These are phyloP conservation scores for Habropoda laboriosa DNA, from an alignment of 1,140 invertebrate species.

Conservation along the genomic window DNA sequence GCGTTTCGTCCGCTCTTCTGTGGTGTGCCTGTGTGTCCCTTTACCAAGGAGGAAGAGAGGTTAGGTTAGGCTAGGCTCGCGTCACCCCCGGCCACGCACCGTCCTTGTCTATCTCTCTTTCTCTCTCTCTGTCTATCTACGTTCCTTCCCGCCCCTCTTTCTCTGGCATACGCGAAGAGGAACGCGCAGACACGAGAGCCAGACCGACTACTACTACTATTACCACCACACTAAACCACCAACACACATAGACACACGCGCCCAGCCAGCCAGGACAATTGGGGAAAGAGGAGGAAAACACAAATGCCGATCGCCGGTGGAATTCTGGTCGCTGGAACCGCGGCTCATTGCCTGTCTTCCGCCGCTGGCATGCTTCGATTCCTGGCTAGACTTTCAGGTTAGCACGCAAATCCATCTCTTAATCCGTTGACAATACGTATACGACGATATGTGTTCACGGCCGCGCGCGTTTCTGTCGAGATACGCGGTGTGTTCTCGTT, in stretches of 20 bases:
- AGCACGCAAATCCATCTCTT: slow-evolving; percentile 57
- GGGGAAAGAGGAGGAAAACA: slow-evolving; percentile 62
- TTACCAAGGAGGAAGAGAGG: slow-evolving; percentile 53
- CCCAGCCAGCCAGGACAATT: slow-evolving; percentile 29
- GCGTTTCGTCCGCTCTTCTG: slow-evolving; percentile 48
- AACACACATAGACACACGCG: not conserved
- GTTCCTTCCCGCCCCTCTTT: slow-evolving; percentile 38
- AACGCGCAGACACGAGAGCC: slow-evolving; percentile 45
- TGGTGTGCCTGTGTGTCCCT: slow-evolving; percentile 39
- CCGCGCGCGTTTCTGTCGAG: slow-evolving; percentile 22
- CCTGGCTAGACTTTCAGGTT: slow-evolving; percentile 79
- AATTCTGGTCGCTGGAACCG: slow-evolving; percentile 62
- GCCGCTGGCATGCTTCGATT: slow-evolving; percentile 75
- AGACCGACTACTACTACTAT: not conserved
- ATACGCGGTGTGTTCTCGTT: slow-evolving; percentile 18
- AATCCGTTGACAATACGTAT: not conserved
- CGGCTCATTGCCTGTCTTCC: slow-evolving; percentile 62
- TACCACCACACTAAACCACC: too few species aligned
- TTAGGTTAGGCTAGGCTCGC: slow-evolving; percentile 66
- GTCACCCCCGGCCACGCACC: slow-evolving; percentile 36
- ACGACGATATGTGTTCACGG: not conserved
- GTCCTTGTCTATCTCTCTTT: slow-evolving; percentile 1
- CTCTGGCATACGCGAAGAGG: slow-evolving; percentile 44
- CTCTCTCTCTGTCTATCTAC: too few species aligned
- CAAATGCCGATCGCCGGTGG: slow-evolving; percentile 71